Base-by-base conservation (phyloP, 2,113 vertebrate genomes). In the Oceanodroma tethys region DNA sequence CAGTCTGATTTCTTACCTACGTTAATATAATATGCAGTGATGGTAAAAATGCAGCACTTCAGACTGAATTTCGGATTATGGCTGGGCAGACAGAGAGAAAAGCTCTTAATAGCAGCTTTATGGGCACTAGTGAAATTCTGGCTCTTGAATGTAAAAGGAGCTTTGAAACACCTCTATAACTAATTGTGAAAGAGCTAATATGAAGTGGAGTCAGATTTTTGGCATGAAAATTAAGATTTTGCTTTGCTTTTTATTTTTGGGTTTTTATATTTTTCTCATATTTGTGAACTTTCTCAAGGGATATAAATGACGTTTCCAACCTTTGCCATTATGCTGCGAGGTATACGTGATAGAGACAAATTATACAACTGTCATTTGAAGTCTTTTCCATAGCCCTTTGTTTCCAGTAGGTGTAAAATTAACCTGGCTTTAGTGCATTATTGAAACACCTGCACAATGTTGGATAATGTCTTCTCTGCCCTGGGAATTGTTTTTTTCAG, bases 1-100 rank as follows among this genome's bases (percentile, higher is more conserved):
- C 91, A 89, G 45, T 53, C 90, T 97, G 89, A 88, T 96, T 97
- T 94, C 88, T 96, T 96, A 93, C 81, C 78, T 81, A 85, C 11
- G n/a, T 94, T 93, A 95, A 82, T 95, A 89, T 94, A 97, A 96
- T 97, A 88, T 6, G 34, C 78, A 83, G 59, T 91, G 91, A 87
- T 95, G 87, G 75, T 89, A 95, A 82, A 97, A 96, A 93, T 79
- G 59, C 83, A 95, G 60, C 48, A 73, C 74, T 97, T 93, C 13
- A 65, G 47, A 68, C 72, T 93, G 90, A 90, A 96, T 95, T 96
- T 94, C 32, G 38, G 82, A 86, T 96, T 95, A 71, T 42, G 59
- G 26, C 11, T 94, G 91, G 91, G 92, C 76, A 78, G 88, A 70
- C 12, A 1, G 91, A 89, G 89, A 94, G 71, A 85, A 88, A 89